Conservation (phyloP, 2,888 invertebrate genomes). For the Patella depressa region DNA sequence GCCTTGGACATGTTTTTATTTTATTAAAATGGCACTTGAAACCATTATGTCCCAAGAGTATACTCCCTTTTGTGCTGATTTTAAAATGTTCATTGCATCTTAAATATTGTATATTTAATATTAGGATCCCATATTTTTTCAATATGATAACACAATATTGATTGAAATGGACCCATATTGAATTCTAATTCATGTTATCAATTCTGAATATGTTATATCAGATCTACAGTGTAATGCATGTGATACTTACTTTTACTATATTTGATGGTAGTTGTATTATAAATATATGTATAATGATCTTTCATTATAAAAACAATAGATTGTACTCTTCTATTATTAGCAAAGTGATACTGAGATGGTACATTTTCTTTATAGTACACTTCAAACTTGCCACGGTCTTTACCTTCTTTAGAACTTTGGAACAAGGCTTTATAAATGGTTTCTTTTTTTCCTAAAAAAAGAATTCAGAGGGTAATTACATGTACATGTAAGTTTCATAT, state of each 20-base stretch:
- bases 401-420: conserved; percentile 44
- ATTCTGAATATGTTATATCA: too few relatives aligned
- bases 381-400: conserved; percentile 31
- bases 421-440: not conserved
- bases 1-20: too few relatives aligned
- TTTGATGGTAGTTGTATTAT: conserved; percentile 29
- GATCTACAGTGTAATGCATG: too few relatives aligned
- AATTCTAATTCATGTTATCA: too few relatives aligned
- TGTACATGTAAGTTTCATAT: too few relatives aligned
- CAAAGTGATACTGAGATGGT: conserved; percentile 65
- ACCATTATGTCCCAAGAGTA: too few relatives aligned
- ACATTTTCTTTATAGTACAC: conserved; percentile 67
- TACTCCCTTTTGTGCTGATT: too few relatives aligned
- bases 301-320: conserved; percentile 62
- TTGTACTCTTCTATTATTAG: conserved; percentile 62
- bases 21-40: not conserved
- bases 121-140: not conserved
- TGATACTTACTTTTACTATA: not conserved
- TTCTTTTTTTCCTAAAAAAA: not conserved
- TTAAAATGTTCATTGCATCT: too few relatives aligned
- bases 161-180: too few relatives aligned
- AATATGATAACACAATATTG: not conserved
- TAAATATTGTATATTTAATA: too few relatives aligned
- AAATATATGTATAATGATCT: conserved; percentile 52
- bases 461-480: too few relatives aligned